A percentile compares a stretch with the other conserved stretches of the same genome.
Evolutionary conservation across 2,113 vertebrate genomes (phyloP).

Genomic region (Geococcyx californianus): DNA sequence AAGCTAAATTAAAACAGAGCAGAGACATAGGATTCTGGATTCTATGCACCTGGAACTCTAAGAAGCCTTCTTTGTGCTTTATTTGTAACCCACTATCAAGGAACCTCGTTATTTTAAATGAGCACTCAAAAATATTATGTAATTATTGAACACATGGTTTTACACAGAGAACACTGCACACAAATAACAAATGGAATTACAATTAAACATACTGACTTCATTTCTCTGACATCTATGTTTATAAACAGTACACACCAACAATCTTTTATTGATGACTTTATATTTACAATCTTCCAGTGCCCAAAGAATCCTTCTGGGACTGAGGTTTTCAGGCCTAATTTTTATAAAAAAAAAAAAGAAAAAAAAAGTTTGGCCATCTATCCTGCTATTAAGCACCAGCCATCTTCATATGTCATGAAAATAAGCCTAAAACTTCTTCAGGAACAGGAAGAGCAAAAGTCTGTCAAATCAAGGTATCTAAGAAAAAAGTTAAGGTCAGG

Average conservation of each 20-base stretch:
- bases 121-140: not conserved
- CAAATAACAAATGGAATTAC: not conserved
- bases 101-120: not conserved
- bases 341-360: not conserved
- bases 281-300: not conserved
- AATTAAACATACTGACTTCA: not conserved
- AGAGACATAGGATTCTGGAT: not conserved
- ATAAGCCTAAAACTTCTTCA: not conserved
- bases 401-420: not conserved
- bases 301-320: not conserved
- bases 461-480: not conserved
- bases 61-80: not conserved
- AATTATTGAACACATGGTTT: not conserved
- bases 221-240: not conserved
- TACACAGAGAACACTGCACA: not conserved
- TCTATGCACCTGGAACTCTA: not conserved
- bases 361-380: not conserved
- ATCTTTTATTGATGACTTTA: not conserved
- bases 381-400: not conserved
- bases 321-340: not conserved
- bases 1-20: not conserved
- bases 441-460: not conserved
- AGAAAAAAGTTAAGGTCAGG: not conserved
- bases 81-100: not conserved
- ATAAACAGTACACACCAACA: not conserved